phyloP scores from a whole-genome alignment of 2,888 invertebrate genomes.

The Netelia fuscicornis region DNA sequence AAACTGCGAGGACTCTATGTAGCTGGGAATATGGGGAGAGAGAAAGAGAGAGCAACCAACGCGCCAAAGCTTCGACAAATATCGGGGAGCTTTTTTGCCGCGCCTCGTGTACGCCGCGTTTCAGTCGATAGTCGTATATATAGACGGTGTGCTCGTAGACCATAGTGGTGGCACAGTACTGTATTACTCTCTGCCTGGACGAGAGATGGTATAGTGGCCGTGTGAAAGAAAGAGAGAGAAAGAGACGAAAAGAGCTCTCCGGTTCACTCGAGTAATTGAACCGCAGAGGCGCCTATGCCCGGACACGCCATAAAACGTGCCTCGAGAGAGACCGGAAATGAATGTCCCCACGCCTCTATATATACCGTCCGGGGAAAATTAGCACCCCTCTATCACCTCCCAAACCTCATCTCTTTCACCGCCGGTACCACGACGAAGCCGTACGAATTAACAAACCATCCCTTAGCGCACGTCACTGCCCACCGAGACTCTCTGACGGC shows the following conservation, averaged over 20 bases:
- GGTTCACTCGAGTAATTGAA: constrained; percentile 70
- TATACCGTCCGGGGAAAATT: constrained; percentile 59
- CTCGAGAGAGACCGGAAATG: constrained; percentile 70
- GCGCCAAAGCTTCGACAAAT: constrained; percentile 67
- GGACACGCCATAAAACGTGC: constrained; percentile 71
- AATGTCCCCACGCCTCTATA: constrained; percentile 63
- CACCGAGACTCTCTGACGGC: constrained; percentile 33
- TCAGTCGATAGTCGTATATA: constrained; percentile 59
- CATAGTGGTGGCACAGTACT: constrained; percentile 28
- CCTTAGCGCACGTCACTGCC: constrained; percentile 23
- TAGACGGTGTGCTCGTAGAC: background rate
- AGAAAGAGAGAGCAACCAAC: constrained; percentile 9
- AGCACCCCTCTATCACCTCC: constrained; percentile 58
- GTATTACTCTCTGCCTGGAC: constrained; percentile 40
- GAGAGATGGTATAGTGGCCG: constrained; percentile 18
- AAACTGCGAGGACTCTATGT: constrained; percentile 73
- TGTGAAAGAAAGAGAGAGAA: constrained; percentile 19
- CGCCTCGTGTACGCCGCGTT: constrained; percentile 55
- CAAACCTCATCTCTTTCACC: constrained; percentile 10
- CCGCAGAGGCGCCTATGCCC: constrained; percentile 66
- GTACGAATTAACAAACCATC: constrained; percentile 61
- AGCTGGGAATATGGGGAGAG: constrained; percentile 41
- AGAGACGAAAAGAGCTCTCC: constrained; percentile 35
- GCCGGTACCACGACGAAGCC: constrained; percentile 34
- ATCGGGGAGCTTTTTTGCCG: constrained; percentile 56